Conservation (phyloP, 1,140 invertebrate species). For the Drosophila ambigua region DNA sequence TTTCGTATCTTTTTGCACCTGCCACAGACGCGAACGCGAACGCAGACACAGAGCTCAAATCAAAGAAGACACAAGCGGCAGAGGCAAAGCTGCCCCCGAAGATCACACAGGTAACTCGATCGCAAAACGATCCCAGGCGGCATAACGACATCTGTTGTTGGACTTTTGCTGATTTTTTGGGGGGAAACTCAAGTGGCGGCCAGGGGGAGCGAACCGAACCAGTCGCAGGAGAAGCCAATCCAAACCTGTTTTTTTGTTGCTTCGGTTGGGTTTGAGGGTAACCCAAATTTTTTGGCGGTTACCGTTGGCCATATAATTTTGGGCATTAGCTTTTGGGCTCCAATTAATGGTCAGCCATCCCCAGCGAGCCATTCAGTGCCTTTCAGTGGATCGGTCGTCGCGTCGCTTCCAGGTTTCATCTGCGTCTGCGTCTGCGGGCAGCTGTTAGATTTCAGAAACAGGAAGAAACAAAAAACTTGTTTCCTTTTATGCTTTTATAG, state of each 20-base stretch:
- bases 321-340: constrained; percentile 67
- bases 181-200: background rate
- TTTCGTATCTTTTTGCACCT: constrained; percentile 63
- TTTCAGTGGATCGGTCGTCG: constrained; percentile 11
- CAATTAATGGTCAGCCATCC: constrained; percentile 64
- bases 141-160: constrained; percentile 64
- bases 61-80: constrained; percentile 51
- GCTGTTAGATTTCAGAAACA: constrained; percentile 71
- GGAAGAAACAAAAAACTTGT: constrained; percentile 41
- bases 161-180: constrained; percentile 11
- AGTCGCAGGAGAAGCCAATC: constrained; percentile 17
- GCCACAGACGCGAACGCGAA: constrained; percentile 29
- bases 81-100: constrained; percentile 26
- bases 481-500: constrained; percentile 13
- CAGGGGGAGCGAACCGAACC: constrained; percentile 42
- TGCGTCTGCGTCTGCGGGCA: constrained; percentile 54
- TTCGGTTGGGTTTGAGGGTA: constrained; percentile 59
- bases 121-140: constrained; percentile 29
- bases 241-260: constrained; percentile 24
- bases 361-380: constrained; percentile 3
- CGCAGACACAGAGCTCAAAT: constrained; percentile 36
- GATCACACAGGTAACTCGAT: constrained; percentile 67
- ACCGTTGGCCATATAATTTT: constrained; percentile 77
- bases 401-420: constrained; percentile 26
- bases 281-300: constrained; percentile 69